Evolutionary conservation across 2,888 invertebrate genomes (phyloP).

Genomic region (Coelopa pilipes): DNA sequence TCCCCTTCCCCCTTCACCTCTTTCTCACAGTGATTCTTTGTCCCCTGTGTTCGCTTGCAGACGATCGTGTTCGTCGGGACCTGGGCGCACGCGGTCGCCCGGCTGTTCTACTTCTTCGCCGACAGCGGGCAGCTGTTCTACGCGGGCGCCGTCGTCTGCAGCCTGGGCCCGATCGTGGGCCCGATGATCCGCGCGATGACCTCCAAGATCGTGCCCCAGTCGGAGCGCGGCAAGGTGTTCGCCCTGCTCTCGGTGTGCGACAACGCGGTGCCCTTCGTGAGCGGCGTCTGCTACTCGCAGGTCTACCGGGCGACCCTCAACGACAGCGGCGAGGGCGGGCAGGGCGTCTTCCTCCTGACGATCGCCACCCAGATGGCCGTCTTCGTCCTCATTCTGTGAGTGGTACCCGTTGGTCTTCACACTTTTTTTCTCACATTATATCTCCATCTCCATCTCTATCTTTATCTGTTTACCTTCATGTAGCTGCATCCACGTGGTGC

Average conservation of each 20-base stretch:
- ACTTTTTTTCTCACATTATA: too few species aligned
- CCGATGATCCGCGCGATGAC: constrained; percentile 85
- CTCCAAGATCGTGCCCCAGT: constrained; percentile 78
- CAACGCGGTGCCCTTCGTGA: constrained; percentile 81
- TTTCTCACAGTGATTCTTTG: background rate
- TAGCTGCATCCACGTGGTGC: constrained; percentile 63
- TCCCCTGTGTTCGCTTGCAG: constrained; percentile 55
- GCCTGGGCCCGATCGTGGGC: constrained; percentile 82
- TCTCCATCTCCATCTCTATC: too few species aligned
- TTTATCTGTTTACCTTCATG: background rate
- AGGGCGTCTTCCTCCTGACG: constrained; percentile 78
- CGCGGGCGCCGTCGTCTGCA: constrained; percentile 77
- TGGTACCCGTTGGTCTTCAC: constrained; percentile 46
- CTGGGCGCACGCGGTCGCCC: constrained; percentile 75
- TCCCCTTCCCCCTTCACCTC: too few species aligned
- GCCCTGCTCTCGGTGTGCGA: constrained; percentile 83
- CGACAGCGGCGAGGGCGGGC: constrained; percentile 70
- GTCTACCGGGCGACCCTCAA: constrained; percentile 75
- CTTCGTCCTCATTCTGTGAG: constrained; percentile 76
- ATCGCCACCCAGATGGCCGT: constrained; percentile 77
- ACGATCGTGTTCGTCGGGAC: constrained; percentile 80
- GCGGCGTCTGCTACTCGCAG: constrained; percentile 78
- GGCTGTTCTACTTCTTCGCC: constrained; percentile 76
- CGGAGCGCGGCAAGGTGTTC: constrained; percentile 83
- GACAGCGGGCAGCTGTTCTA: constrained; percentile 72